Evolutionary conservation across 2,888 invertebrate genomes (phyloP).

Genomic region (Euplagia quadripunctaria): DNA sequence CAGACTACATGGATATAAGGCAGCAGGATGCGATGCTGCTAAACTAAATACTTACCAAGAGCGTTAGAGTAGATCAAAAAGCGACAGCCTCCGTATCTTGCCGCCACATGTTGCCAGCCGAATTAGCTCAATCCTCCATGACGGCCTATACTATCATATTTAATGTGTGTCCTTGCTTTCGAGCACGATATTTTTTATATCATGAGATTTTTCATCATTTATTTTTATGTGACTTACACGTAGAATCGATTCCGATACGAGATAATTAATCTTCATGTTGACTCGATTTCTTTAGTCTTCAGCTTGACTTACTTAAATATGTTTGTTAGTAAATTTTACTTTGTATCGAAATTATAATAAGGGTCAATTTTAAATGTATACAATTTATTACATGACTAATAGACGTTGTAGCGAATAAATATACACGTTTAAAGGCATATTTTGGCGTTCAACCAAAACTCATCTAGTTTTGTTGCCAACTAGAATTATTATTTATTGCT

Average conservation of each 20-base stretch:
- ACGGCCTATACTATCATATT: too few species aligned
- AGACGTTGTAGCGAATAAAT: constrained; percentile 28
- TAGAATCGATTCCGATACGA: background rate
- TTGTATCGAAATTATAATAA: background rate
- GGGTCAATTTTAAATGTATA: background rate
- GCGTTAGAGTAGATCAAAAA: too few species aligned
- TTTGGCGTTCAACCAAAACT: constrained; percentile 39
- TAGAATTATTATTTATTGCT: constrained; percentile 22
- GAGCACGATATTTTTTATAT: too few species aligned
- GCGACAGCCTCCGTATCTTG: too few species aligned
- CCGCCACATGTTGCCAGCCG: too few species aligned
- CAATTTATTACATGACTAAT: constrained; percentile 15
- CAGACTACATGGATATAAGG: too few species aligned
- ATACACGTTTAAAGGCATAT: constrained; percentile 8
- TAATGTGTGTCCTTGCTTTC: too few species aligned
- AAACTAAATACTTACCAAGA: too few species aligned
- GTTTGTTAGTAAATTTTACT: background rate
- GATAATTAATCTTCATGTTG: background rate
- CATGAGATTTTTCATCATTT: too few species aligned
- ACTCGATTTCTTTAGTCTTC: background rate
- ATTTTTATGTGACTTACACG: too few species aligned
- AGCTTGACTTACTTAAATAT: background rate
- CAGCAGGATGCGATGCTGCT: too few species aligned
- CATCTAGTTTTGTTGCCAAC: constrained; percentile 23
- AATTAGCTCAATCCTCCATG: too few species aligned